Evolutionary conservation across 2,888 invertebrate species (phyloP).

Genomic region (Hydrotaea cyrtoneurina): DNA sequence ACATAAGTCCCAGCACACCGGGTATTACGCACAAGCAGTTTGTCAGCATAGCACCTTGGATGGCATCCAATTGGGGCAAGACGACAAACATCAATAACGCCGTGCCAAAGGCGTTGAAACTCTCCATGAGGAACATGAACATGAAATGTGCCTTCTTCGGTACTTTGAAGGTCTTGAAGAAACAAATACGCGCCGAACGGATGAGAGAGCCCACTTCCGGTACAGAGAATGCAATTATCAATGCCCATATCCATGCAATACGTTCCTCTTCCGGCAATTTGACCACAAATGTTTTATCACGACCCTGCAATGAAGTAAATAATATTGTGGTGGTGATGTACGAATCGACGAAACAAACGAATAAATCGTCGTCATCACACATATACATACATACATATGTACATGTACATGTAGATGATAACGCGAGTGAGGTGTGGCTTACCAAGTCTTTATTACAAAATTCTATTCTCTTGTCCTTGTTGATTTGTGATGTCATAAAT

Average conservation of each 20-base stretch:
- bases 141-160: conserved; percentile 82
- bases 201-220: conserved; percentile 94
- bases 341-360: too few relatives aligned
- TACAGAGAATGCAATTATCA: conserved; percentile 92
- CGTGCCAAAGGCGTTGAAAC: conserved; percentile 92
- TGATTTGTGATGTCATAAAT: conserved; percentile 95
- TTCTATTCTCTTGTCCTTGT: conserved; percentile 87
- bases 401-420: too few relatives aligned
- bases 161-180: conserved; percentile 92
- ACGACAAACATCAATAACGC: conserved; percentile 93
- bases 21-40: conserved; percentile 97
- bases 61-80: conserved; percentile 94
- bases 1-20: conserved; percentile 86
- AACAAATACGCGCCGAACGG: conserved; percentile 91
- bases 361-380: too few relatives aligned
- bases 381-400: too few relatives aligned
- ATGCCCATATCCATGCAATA: conserved; percentile 95
- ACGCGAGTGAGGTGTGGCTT: conserved; percentile 74
- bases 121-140: conserved; percentile 90
- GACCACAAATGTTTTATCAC: conserved; percentile 92
- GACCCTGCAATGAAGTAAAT: conserved; percentile 83
- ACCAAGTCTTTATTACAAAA: conserved; percentile 94
- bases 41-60: conserved; percentile 97
- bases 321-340: too few relatives aligned
- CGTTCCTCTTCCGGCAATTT: conserved; percentile 91